Evolutionary conservation across 1,140 invertebrate genomes (phyloP).

Genomic region (Drosophila orena): DNA sequence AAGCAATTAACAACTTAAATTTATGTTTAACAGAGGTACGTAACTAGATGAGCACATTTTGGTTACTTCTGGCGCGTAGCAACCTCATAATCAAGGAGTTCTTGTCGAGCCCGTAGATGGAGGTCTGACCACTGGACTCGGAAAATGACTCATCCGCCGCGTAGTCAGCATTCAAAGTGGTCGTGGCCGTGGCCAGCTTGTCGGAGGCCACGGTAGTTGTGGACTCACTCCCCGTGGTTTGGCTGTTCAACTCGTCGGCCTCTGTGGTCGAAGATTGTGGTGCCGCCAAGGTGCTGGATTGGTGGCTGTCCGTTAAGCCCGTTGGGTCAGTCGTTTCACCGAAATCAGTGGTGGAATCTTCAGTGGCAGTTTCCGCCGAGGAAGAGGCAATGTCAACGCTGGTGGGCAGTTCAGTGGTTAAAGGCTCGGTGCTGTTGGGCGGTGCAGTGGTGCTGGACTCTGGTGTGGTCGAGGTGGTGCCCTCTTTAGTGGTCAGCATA

Average conservation of each 20-base stretch:
- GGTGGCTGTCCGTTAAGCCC: background rate
- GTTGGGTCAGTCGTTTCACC: background rate
- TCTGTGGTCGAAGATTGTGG: conserved; percentile 9
- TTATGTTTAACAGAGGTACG: background rate
- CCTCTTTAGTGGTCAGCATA: conserved; percentile 11
- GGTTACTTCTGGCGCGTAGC: conserved; percentile 60
- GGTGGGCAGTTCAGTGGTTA: conserved; percentile 2
- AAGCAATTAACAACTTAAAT: conserved; percentile 16
- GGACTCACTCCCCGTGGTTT: conserved; percentile 20
- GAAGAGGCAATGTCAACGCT: background rate
- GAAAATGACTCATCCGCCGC: conserved; percentile 39
- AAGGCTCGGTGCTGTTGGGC: background rate
- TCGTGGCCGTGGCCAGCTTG: background rate
- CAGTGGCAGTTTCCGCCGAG: background rate
- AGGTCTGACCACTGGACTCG: conserved; percentile 42
- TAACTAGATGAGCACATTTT: conserved; percentile 54
- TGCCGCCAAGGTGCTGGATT: background rate
- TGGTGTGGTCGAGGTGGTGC: conserved; percentile 7
- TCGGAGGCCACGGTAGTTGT: conserved; percentile 5
- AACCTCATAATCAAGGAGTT: conserved; percentile 70
- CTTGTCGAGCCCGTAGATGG: conserved; percentile 67
- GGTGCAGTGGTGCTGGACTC: conserved; percentile 19
- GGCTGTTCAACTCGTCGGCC: conserved; percentile 8
- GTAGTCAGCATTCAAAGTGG: conserved; percentile 41
- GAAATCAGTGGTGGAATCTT: background rate